These are phyloP conservation scores for Melanotaenia boesemani DNA, from an alignment of 2,797 vertebrate genomes.

Conservation along the genomic window DNA sequence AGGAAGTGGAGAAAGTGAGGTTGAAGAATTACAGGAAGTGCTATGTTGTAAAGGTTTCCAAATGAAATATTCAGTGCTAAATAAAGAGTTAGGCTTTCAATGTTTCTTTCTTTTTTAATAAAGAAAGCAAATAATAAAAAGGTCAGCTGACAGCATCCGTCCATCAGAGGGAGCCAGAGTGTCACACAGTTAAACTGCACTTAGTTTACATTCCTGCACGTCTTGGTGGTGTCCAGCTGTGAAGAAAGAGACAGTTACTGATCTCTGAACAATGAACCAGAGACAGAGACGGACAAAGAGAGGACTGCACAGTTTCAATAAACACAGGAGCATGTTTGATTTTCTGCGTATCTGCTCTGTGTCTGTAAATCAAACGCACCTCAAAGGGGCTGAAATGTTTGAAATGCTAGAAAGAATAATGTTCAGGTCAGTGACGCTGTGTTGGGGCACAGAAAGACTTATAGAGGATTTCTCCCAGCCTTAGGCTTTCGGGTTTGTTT, in stretches of 20 bases:
- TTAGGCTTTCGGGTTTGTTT: conserved; percentile 1
- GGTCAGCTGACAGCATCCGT: neutral
- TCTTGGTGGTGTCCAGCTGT: conserved; percentile 9
- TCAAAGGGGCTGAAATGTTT: conserved; percentile 51
- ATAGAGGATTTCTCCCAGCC: conserved; percentile 4
- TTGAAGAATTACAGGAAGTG: too few species aligned
- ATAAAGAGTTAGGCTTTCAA: too few species aligned
- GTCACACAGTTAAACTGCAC: neutral
- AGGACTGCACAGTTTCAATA: conserved; percentile 48
- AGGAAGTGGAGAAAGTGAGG: too few species aligned
- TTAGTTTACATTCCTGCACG: conserved; percentile 33
- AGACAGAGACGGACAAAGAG: conserved; percentile 29
- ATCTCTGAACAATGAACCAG: conserved; percentile 27
- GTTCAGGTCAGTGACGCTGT: conserved; percentile 12
- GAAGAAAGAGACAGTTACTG: conserved; percentile 34
- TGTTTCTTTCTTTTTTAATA: too few species aligned
- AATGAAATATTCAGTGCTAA: too few species aligned
- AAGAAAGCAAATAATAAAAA: too few species aligned
- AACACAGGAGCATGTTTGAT: conserved; percentile 47
- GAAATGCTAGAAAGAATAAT: conserved; percentile 42
- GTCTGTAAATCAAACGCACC: conserved; percentile 51
- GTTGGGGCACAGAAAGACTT: conserved; percentile 10
- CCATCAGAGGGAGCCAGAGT: conserved; percentile 48
- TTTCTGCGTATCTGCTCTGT: conserved; percentile 32
- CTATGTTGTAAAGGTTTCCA: too few species aligned